Conservation (phyloP, 2,113 vertebrate genomes). For the Syrmaticus mikado region DNA sequence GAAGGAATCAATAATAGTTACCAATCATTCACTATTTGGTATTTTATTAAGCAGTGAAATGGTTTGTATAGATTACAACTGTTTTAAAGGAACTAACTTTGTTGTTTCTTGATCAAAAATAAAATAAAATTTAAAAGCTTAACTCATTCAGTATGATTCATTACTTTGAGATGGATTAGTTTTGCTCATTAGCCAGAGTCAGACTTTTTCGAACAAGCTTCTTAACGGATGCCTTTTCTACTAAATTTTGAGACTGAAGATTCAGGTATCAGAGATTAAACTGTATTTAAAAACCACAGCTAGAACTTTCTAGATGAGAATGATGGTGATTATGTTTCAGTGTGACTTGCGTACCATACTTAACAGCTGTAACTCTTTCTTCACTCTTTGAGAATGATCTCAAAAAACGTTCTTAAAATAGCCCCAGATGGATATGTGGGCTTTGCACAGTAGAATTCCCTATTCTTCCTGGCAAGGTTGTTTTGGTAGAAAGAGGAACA, state of each 20-base stretch:
- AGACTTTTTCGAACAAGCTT: rapidly evolving
- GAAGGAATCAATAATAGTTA: not conserved
- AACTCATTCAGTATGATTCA: not conserved
- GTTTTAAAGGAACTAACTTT: not conserved
- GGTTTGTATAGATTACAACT: not conserved
- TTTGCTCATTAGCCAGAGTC: not conserved
- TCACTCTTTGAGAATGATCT: not conserved
- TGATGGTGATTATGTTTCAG: not conserved
- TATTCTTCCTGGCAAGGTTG: not conserved
- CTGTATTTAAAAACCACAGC: not conserved
- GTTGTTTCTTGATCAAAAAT: not conserved
- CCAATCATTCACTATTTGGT: not conserved
- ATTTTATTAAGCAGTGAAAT: not conserved
- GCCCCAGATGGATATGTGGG: not conserved
- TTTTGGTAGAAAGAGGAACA: not conserved
- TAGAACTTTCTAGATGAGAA: not conserved
- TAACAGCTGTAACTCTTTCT: not conserved
- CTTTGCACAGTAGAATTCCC: not conserved
- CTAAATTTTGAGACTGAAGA: not conserved
- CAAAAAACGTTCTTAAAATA: constrained; percentile 28
- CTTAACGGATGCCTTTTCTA: not conserved
- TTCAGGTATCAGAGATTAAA: not conserved
- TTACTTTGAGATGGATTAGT: not conserved
- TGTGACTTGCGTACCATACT: not conserved
- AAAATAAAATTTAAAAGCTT: not conserved